A percentile compares a stretch with the other conserved stretches of the same genome.
phyloP scores from a whole-genome alignment of 2,113 vertebrate species.

The Collichthys lucidus region DNA sequence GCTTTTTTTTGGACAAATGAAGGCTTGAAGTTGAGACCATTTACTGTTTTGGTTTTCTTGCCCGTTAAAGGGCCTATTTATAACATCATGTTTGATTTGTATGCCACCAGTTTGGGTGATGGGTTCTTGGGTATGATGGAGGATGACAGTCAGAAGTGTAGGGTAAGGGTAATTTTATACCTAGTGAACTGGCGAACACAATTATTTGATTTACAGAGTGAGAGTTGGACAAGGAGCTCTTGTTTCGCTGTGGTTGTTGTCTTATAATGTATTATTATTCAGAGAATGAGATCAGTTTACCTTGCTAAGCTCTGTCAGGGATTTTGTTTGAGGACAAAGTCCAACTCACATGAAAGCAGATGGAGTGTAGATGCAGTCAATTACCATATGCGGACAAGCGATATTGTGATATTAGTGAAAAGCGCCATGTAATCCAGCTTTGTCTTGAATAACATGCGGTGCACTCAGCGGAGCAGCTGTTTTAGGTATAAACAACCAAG shows the following conservation, averaged over 20 bases:
- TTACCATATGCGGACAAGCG: slow-evolving; percentile 75
- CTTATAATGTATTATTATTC: slow-evolving; percentile 65
- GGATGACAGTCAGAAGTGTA: slow-evolving; percentile 59
- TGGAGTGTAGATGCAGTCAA: slow-evolving; percentile 59
- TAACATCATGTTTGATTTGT: slow-evolving; percentile 52
- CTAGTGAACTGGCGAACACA: slow-evolving; percentile 37
- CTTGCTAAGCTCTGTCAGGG: slow-evolving; percentile 59
- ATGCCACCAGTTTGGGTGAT: slow-evolving; percentile 57
- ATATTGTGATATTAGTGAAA: slow-evolving; percentile 75
- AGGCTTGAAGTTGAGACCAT: slow-evolving; percentile 57
- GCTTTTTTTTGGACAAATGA: slow-evolving; percentile 68
- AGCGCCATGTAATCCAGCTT: slow-evolving; percentile 76
- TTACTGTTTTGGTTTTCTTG: slow-evolving; percentile 62
- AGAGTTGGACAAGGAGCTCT: slow-evolving; percentile 71
- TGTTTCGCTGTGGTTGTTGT: slow-evolving; percentile 70
- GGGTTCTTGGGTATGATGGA: slow-evolving; percentile 50
- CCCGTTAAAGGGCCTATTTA: slow-evolving; percentile 57
- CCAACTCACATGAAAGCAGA: slow-evolving; percentile 75
- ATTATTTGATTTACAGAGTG: slow-evolving; percentile 61
- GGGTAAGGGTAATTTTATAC: slow-evolving; percentile 69
- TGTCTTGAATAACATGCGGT: slow-evolving; percentile 75
- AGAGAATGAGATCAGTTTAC: slow-evolving; percentile 68
- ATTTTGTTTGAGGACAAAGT: slow-evolving; percentile 60
- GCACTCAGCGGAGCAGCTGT: slow-evolving; percentile 68
- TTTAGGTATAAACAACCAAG: slow-evolving; percentile 74